Conservation (phyloP, 2,888 invertebrate species). For the Spisula subtruncata region DNA sequence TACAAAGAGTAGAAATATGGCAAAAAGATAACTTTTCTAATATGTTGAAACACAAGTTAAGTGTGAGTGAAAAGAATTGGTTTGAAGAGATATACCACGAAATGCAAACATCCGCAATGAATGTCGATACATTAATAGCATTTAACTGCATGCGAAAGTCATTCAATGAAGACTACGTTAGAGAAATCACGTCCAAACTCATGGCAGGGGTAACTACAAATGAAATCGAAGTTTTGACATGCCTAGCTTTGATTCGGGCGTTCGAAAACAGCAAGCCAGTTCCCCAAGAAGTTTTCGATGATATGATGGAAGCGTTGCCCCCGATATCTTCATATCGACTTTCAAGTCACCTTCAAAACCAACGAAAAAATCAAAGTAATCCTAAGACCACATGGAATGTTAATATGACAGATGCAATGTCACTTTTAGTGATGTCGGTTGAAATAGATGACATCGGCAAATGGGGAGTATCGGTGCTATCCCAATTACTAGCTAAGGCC, state of each 20-base stretch:
- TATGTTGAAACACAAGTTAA: conserved; percentile 49
- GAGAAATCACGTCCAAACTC: conserved; percentile 9
- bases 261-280: conserved; percentile 48
- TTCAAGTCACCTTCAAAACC: conserved; percentile 16
- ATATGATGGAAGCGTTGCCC: conserved; percentile 28
- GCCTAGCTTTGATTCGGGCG: conserved; percentile 47
- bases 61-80: conserved; percentile 42
- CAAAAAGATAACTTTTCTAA: not conserved
- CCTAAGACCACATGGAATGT: conserved; percentile 40
- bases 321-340: conserved; percentile 35
- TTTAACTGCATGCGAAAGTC: conserved; percentile 56
- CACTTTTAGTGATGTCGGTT: conserved; percentile 8
- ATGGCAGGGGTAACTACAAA: conserved; percentile 35
- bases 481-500: conserved; percentile 49
- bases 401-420: conserved; percentile 44
- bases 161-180: conserved; percentile 45
- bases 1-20: conserved; percentile 41
- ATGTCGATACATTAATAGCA: conserved; percentile 53
- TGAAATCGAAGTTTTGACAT: conserved; percentile 51
- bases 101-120: conserved; percentile 42
- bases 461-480: conserved; percentile 51
- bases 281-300: conserved; percentile 51
- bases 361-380: not conserved
- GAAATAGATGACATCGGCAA: conserved; percentile 4
- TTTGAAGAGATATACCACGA: conserved; percentile 56